Percentiles rank a stretch among this genome's conserved stretches.
These are phyloP conservation scores for Alaudala cheleensis DNA, from an alignment of 2,113 vertebrate genomes.

Conservation along the genomic window DNA sequence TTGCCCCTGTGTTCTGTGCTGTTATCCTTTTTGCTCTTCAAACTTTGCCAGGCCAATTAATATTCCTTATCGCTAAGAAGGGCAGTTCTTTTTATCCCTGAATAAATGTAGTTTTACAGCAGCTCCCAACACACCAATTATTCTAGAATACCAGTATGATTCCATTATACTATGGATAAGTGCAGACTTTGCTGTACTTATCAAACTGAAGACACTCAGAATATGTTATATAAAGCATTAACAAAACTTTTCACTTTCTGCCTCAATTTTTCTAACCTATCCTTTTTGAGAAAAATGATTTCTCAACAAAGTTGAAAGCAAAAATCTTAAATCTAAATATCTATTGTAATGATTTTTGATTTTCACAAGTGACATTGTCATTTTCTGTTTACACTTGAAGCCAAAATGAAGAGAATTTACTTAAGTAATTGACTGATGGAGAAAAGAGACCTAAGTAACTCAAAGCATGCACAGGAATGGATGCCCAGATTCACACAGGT, in stretches of 20 bases:
- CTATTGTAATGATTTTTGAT: neutral
- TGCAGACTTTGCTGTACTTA: conserved; percentile 4
- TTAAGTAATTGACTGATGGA: neutral
- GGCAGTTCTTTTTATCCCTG: conserved; percentile 1
- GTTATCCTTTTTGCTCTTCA: conserved; percentile 17
- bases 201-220: neutral
- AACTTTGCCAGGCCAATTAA: conserved; percentile 37
- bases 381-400: neutral
- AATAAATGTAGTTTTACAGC: conserved; percentile 14
- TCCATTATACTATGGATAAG: neutral
- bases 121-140: conserved; percentile 28
- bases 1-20: neutral
- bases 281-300: neutral
- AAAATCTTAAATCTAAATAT: neutral
- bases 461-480: neutral
- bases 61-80: conserved; percentile 28
- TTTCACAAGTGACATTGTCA: neutral
- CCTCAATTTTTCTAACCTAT: neutral
- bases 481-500: neutral
- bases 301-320: neutral
- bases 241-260: neutral
- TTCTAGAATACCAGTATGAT: neutral
- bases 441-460: neutral
- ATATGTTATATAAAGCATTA: neutral
- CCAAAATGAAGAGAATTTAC: neutral